phyloP scores from a whole-genome alignment of 2,113 vertebrate genomes.

The Bungarus multicinctus region DNA sequence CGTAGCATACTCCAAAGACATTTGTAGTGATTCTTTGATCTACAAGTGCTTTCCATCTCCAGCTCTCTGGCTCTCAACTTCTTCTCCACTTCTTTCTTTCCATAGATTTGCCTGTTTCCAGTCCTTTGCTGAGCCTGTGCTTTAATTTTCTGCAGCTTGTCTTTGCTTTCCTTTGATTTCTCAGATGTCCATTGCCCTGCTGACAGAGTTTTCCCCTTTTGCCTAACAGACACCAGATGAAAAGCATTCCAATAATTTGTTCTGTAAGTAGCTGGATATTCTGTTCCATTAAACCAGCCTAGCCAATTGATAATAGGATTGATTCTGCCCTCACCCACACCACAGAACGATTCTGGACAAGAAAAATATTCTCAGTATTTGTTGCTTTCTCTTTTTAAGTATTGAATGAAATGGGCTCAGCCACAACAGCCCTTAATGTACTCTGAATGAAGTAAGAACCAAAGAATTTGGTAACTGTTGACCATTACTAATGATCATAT shows the following conservation, averaged over 20 bases:
- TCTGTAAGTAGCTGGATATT: not conserved
- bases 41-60: not conserved
- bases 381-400: not conserved
- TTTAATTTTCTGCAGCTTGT: not conserved
- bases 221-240: not conserved
- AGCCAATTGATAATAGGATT: not conserved
- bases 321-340: not conserved
- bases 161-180: not conserved
- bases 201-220: not conserved
- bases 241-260: not conserved
- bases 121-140: not conserved
- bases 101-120: not conserved
- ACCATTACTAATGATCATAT: not conserved
- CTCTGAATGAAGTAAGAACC: not conserved
- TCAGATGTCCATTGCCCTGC: not conserved
- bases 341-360: not conserved
- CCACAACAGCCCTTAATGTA: not conserved
- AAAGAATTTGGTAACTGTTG: not conserved
- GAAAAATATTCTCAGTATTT: not conserved
- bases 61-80: not conserved
- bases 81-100: not conserved
- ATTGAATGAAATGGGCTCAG: not conserved
- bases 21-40: not conserved
- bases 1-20: not conserved
- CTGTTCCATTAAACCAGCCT: not conserved